Conservation (phyloP, 2,797 vertebrate species). For the Vespertilio murinus region DNA sequence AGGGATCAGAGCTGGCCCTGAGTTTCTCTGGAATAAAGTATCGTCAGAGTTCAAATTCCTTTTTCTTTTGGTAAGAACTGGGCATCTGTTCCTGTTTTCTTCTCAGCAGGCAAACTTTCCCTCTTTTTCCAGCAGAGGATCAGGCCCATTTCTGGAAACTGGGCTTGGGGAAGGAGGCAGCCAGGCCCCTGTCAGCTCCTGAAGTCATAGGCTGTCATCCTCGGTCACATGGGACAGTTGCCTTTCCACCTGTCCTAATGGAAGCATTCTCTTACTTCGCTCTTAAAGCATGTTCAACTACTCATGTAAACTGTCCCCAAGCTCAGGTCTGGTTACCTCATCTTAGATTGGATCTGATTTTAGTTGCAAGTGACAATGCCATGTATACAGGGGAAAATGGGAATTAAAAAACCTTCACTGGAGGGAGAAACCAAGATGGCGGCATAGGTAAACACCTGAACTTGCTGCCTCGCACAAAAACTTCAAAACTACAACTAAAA, state of each 20-base stretch:
- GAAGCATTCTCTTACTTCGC: neutral
- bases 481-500: no score
- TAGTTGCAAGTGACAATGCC: neutral
- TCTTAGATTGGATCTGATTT: neutral
- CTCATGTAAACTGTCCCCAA: neutral
- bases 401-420: neutral
- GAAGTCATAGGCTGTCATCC: neutral
- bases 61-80: constrained; percentile 53
- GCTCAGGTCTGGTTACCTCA: neutral
- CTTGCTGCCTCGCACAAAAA: no score
- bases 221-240: accelerated
- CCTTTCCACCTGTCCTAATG: neutral
- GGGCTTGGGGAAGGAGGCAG: neutral
- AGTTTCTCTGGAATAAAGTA: neutral
- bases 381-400: neutral
- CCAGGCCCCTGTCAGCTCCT: neutral
- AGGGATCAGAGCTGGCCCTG: neutral
- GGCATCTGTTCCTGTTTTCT: constrained; percentile 48
- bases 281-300: neutral
- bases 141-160: neutral
- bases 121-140: neutral
- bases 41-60: constrained; percentile 55
- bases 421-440: no score
- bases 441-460: no score
- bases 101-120: neutral